A percentile compares a stretch with the other conserved stretches of the same genome.
These are phyloP conservation scores for Pristionchus entomophagus DNA, from an alignment of 2,888 invertebrate genomes.

Conservation along the genomic window DNA sequence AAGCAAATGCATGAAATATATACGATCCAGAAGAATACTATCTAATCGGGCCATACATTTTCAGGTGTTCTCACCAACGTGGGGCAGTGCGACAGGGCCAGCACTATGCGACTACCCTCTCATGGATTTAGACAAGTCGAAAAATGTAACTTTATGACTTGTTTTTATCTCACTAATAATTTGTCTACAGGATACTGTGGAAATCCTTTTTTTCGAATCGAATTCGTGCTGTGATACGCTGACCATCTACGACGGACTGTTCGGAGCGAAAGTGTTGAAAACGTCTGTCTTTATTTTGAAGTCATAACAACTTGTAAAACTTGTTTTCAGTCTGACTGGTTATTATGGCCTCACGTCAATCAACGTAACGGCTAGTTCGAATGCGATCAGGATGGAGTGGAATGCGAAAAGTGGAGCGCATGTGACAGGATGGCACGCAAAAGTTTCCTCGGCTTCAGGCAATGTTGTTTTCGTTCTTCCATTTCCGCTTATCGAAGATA, in stretches of 20 bases:
- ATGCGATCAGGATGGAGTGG: slow-evolving; percentile 8
- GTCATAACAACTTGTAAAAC: too few relatives aligned
- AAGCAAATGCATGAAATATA: too few relatives aligned
- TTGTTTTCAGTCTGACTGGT: neutral
- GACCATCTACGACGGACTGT: neutral
- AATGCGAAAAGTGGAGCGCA: neutral
- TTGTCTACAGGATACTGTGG: neutral
- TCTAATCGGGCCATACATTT: neutral
- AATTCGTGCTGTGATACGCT: too few relatives aligned
- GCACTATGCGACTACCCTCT: neutral
- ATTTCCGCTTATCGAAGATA: too few relatives aligned
- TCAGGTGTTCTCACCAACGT: neutral
- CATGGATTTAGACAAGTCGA: neutral
- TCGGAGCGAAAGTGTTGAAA: neutral
- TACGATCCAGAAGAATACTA: too few relatives aligned
- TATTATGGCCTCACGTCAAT: neutral
- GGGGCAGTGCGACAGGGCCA: too few relatives aligned
- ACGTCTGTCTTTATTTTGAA: neutral
- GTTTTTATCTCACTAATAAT: too few relatives aligned
- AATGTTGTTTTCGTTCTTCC: too few relatives aligned
- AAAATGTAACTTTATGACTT: neutral
- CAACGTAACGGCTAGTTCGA: neutral
- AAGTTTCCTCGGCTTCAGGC: neutral
- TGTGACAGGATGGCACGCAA: slow-evolving; percentile 4
- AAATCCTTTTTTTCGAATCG: too few relatives aligned